A percentile compares a stretch with the other conserved stretches of the same genome.
These are phyloP conservation scores for Calliphora vicina DNA, from an alignment of 1,140 invertebrate genomes.

Conservation along the genomic window DNA sequence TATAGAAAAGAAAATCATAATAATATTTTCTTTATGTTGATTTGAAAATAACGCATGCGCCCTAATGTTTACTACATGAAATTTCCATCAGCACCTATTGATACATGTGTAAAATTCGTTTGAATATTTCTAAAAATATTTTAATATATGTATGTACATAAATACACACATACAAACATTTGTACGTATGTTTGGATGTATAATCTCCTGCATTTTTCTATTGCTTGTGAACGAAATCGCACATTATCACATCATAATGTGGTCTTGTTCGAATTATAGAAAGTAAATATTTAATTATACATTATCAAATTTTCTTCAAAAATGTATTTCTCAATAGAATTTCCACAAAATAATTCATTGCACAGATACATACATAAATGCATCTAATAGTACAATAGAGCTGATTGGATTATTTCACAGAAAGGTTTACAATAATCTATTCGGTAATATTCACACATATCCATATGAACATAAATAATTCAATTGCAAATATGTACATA, in stretches of 20 bases:
- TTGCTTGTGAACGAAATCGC: not conserved
- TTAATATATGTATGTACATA: not conserved
- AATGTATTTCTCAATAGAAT: too few species aligned
- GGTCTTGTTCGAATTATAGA: not conserved
- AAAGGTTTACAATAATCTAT: too few species aligned
- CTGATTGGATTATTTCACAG: too few species aligned
- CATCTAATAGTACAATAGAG: too few species aligned
- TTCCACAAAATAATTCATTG: too few species aligned
- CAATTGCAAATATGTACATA: too few species aligned
- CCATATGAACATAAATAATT: too few species aligned
- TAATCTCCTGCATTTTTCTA: not conserved
- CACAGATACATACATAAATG: too few species aligned
- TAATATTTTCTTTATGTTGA: not conserved
- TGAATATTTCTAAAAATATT: constrained; percentile 9
- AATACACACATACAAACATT: too few species aligned
- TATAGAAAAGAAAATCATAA: not conserved
- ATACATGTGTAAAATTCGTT: not conserved
- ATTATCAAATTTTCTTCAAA: too few species aligned
- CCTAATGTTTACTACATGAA: not conserved
- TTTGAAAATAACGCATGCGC: constrained; percentile 17
- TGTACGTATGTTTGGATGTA: not conserved
- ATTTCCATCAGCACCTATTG: constrained; percentile 3
- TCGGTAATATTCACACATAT: too few species aligned
- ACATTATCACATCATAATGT: not conserved
- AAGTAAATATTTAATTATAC: too few species aligned